Evolutionary conservation across 2,113 vertebrate genomes (phyloP), one percentile per base, ranked within the genome.

Genomic region (Bettongia penicillata): DNA sequence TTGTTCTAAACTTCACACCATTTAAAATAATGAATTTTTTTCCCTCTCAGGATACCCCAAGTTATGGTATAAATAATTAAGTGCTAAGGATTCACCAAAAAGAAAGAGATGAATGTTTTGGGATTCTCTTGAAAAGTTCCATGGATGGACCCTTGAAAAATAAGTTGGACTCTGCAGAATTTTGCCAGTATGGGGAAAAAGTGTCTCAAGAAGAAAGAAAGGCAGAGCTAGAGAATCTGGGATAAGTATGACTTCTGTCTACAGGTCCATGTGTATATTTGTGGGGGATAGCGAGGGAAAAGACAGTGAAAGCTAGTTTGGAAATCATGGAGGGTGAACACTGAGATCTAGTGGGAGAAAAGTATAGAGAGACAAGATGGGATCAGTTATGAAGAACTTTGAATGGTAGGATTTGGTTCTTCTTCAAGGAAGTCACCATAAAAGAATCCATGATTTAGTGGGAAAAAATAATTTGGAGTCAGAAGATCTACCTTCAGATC

Each of bases 401-500:
- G 4, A 77, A 77, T 61, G 1, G 12, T 14, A 77, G 61, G 3
- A n/a, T 77, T n/a, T n/a, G 37, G 3, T 68, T 16, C 61, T 77
- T 77, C 37, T n/a, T n/a, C 0, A 77, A n/a, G 37, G 37, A 77
- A 68, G 31, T 14, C n/a, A 0, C 0, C 19, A 77, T n/a, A 19
- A 4, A 77, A 6, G 14, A 90, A 51, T 93, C 91, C 49, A 89
- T 55, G 49, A 51, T 14, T n/a, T 49, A 57, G 50, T 84, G 93
- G 3, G 25, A 51, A 9, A 51, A 0, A 26, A 0, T 51, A 92
- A 28, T 4, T 51, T 47, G 77, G 53, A 50, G 0, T 11, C n/a
- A 91, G 91, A 3, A 92, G 89, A 94, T 47, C 89, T 77, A 51
- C 53, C 52, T 93, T 84, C 26, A 92, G 90, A 91, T 91, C 1